Base-by-base conservation (phyloP, 2,888 invertebrate genomes). In the Nemurella pictetii region DNA sequence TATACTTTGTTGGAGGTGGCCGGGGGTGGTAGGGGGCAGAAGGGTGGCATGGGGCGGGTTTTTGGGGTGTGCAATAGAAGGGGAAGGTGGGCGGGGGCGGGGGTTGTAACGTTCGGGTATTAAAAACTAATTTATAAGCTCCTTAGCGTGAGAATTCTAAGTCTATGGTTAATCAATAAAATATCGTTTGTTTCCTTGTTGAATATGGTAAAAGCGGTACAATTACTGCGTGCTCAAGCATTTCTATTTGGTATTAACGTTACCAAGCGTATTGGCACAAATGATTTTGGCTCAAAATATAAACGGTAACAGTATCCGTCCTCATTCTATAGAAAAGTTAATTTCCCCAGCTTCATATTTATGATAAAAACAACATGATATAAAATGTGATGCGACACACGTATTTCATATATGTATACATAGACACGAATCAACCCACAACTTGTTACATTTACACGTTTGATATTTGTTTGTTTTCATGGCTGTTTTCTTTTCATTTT, bases 71-170 rank as follows among this genome's bases (percentile, higher is more conserved):
- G 55, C 55, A 20, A 55, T 55, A 12, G 78, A 1, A 28, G 9
- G n/a, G 29, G 78, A n/a, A 29, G 29, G 78, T 78, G 78, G 78
- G 78, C 32, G 73, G 73, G 73, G 73, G 7, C 3, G 73, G 73
- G 73, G 73, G 3, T n/a, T 20, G 73, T 20, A 28, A 9, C 9
- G 75, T 27, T 26, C 9, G 80, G 36, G 80, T 80, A 80, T 80
- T 80, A 80, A 80, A 80, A 80, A 80, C 80, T 32, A 80, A 80
- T 80, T 80, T 80, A n/a, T 80, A 80, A 80, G 80, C 80, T 80
- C 32, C 80, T 80, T 80, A 80, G 35, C 80, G 35, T 80, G 80
- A 35, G 80, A 35, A 80, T 55, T 55, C 80, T 80, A 80, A 80
- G 80, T 80, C 80, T 80, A 35, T 80, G 80, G 80, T 80, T 35